Base-by-base conservation (phyloP, 2,888 invertebrate species). In the Ornithoptera alexandrae region DNA sequence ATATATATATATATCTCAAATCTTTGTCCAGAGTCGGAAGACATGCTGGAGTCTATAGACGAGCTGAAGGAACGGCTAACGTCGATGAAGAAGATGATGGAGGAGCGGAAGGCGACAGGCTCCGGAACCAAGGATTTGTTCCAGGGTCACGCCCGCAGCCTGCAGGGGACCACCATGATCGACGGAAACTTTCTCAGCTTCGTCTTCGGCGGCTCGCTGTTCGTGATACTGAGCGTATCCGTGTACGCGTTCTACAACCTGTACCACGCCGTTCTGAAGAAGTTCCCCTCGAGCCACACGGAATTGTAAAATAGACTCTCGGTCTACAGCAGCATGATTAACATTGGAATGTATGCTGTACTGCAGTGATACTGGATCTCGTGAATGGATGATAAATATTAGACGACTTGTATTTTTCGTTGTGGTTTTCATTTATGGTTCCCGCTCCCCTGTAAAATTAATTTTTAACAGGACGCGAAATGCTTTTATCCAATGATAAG, bases 161-260 rank as follows among this genome's bases (percentile, higher is more conserved):
- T 87, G 61, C 93, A 79, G 74, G 94, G 87, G 0, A 90, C 93
- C n/a, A 94, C 94, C 58, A 95, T 97, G 81, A 97, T 97, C 60
- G 96, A 97, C 80, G 96, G 96, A 1, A 96, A 95, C 81, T 96
- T 97, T 81, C 91, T 97, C 0, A 97, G 97, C 78, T 94, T 97
- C 76, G 96, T 97, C 56, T 97, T 97, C 79, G 96, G 95, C 1
- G 95, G 95, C 0, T 96, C 97, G 1, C 90, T 97, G 5, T 78
- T 96, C 15, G 95, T 97, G 60, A 97, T 97, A 70, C 85, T 97
- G 12, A 95, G 95, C 77, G 97, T 97, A 58, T 97, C 97, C 67
- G 93, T 96, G 1, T 97, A 97, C 80, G 97, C 97, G 0, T 97
- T 97, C 83, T 96, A 97, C 78, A 97, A 96, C 85, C 92, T 97